Evolutionary conservation across 2,888 invertebrate genomes (phyloP), one percentile per base, ranked within the genome.

Genomic region (Caenorhabditis japonica): DNA sequence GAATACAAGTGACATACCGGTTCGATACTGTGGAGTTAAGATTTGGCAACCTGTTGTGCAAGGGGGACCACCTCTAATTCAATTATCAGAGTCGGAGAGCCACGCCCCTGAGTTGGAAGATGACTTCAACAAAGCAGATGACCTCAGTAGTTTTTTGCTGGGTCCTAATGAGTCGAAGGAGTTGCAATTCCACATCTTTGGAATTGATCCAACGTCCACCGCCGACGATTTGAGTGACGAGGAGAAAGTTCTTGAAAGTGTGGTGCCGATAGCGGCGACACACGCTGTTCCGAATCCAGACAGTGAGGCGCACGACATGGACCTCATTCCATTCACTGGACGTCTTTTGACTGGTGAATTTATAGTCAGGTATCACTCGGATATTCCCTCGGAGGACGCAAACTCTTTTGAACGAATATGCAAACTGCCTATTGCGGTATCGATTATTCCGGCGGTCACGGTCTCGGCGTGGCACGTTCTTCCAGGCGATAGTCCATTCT

Each of bases 361-460:
- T 47, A 61, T 79, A 0, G 83, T 86, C 38, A 72, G 76, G 33
- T 86, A 86, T 56, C 80, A 77, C 23, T 84, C 85, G 3, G 85
- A 83, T 43, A 69, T 85, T 17, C 60, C 60, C n/a, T 77, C 80
- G 19, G 64, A 75, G 0, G 75, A 77, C 13, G 76, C 74, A 30
- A 77, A 84, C 52, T 80, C 77, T 5, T 69, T 78, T 44, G 83
- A 84, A 41, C 71, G 86, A 17, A 79, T 74, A 33, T 77, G 76
- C 34, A 75, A 75, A 17, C 70, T 86, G 15, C 83, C 82, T 27
- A 66, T 87, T 56, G 85, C 85, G 19, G 76, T 86, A 17, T 75
- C 81, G 7, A 85, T 87, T 33, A 83, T 86, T 17, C 86, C 86
- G 2, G 86, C 86, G 15, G 73, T 86, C n/a, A 84, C 82, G n/a